Evolutionary conservation across 1,140 invertebrate genomes (phyloP).

Genomic region (Marisa cornuarietis): DNA sequence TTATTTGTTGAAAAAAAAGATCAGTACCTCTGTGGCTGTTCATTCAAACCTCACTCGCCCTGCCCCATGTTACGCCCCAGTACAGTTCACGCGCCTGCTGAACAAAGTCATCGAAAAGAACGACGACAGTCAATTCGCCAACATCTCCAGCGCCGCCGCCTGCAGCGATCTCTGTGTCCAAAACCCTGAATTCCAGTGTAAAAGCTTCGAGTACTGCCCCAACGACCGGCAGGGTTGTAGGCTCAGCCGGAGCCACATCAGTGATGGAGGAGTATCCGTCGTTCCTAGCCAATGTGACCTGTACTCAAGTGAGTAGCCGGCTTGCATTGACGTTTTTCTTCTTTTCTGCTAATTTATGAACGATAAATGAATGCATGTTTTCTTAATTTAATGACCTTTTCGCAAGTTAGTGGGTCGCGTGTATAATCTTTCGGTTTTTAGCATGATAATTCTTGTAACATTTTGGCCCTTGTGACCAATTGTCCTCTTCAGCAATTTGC

Average conservation of each 20-base stretch:
- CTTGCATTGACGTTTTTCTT: too few relatives aligned
- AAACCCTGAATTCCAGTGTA: slow-evolving; percentile 41
- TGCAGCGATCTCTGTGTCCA: slow-evolving; percentile 46
- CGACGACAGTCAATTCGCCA: slow-evolving; percentile 29
- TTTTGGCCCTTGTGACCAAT: too few relatives aligned
- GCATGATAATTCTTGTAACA: too few relatives aligned
- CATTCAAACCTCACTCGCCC: neutral
- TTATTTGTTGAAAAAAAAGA: neutral
- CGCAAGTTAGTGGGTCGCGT: too few relatives aligned
- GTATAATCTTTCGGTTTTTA: too few relatives aligned
- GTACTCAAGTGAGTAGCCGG: slow-evolving; percentile 36
- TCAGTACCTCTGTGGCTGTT: neutral
- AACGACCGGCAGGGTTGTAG: slow-evolving; percentile 31
- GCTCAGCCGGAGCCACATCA: slow-evolving; percentile 43
- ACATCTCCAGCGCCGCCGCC: slow-evolving; percentile 29
- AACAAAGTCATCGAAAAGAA: slow-evolving; percentile 30
- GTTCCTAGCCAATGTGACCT: slow-evolving; percentile 43
- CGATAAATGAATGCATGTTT: too few relatives aligned
- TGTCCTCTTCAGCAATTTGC: too few relatives aligned
- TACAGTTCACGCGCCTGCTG: slow-evolving; percentile 44
- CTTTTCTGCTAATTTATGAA: too few relatives aligned
- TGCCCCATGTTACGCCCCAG: slow-evolving; percentile 25
- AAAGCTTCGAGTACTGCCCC: slow-evolving; percentile 51
- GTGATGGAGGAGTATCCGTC: slow-evolving; percentile 36
- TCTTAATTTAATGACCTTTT: too few relatives aligned